Percentiles rank a stretch among this genome's conserved stretches.
These are phyloP conservation scores for Nomada ferruginata DNA, from an alignment of 2,888 invertebrate genomes.

Conservation along the genomic window DNA sequence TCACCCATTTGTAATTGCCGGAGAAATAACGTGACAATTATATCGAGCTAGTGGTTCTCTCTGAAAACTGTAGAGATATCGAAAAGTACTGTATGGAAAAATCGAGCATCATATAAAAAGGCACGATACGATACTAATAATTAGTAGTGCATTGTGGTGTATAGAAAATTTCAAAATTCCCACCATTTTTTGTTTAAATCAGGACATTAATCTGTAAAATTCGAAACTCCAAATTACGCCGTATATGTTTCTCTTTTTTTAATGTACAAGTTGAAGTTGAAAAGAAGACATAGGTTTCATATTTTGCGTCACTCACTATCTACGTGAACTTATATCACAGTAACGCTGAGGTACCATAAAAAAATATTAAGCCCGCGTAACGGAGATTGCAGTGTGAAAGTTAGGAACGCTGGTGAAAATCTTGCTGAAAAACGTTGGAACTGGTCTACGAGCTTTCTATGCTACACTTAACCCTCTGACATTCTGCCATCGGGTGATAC, in stretches of 20 bases:
- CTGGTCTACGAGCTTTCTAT: background rate
- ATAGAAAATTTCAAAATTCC: no score
- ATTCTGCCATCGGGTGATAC: background rate
- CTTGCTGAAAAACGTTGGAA: constrained; percentile 9
- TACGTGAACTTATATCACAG: background rate
- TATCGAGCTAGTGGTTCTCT: no score
- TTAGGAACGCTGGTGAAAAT: background rate
- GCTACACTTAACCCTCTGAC: constrained; percentile 7
- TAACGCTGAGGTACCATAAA: constrained; percentile 3
- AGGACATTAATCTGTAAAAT: no score
- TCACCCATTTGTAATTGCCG: background rate
- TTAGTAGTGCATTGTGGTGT: background rate
- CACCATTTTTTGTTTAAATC: background rate
- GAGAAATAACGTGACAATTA: background rate
- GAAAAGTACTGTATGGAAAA: background rate
- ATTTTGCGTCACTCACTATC: background rate
- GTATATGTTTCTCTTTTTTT: no score
- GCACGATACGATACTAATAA: background rate
- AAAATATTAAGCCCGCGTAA: constrained; percentile 27
- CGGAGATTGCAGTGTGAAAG: constrained; percentile 18
- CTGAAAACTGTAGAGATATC: no score
- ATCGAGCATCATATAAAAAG: background rate
- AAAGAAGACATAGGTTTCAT: background rate
- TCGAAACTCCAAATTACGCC: background rate
- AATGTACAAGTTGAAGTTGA: background rate